Evolutionary conservation across 2,888 invertebrate genomes (phyloP), one percentile per base, ranked within the genome.

Genomic region (Tetanocera ferruginea): DNA sequence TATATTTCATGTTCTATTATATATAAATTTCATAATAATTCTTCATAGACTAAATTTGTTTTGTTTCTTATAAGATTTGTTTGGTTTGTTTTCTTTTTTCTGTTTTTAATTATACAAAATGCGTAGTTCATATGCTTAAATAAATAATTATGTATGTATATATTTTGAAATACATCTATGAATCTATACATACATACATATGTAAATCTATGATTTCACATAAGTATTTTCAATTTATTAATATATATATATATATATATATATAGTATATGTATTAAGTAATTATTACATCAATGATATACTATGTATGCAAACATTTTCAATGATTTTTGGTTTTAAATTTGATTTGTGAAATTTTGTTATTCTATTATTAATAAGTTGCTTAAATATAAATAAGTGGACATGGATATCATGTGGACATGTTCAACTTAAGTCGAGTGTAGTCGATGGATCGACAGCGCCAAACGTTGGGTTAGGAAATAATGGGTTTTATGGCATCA

Each of bases 1-100:
- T 64, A 31, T 28, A 70, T 70, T 31, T 70, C 51, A 34, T 51
- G 28, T 31, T 17, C 60, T 64, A 64, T 43, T 64, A 25, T 51
- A 70, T 11, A 31, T 52, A 31, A 70, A 23, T 70, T 64, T 64
- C 3, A 8, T 5, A 49, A n/a, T 66, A 55, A 43, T 67, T 23
- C 6, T 49, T 67, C n/a, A 31, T 52, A 55, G 31, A 31, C 70
- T 70, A 70, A 55, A 31, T 31, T 52, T 55, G 5, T 23, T 67
- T 19, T 23, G 62, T 28, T 62, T 62, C 9, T 17, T 14, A n/a
- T 49, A 25, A 23, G 23, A 69, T 60, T 9, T 66, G 9, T 11
- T 23, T 28, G 8, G 9, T n/a, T 67, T 55, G 8, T 55, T 55
- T 55, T 9, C 4, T n/a, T n/a, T n/a, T n/a, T n/a, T n/a, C n/a